A percentile compares a stretch with the other conserved stretches of the same genome.
Conservation (phyloP, 2,888 invertebrate species). For the Mythimna pallens region DNA sequence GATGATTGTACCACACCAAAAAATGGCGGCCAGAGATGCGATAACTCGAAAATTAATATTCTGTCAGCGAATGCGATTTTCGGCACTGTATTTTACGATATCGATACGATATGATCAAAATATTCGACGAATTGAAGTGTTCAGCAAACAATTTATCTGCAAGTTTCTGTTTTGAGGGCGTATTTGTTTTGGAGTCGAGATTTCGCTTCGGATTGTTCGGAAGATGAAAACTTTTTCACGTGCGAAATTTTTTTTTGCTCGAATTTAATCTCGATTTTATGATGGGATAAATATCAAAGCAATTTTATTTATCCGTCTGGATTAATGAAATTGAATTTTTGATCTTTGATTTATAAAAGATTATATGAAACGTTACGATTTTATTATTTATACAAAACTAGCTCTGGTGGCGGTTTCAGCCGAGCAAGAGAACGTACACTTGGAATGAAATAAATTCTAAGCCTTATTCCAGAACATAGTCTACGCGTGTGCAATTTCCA, state of each 20-base stretch:
- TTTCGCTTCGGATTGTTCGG: conserved; percentile 60
- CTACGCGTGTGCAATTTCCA: too few species aligned
- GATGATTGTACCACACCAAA: too few species aligned
- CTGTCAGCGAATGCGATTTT: conserved; percentile 85
- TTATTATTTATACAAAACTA: too few species aligned
- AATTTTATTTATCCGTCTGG: background rate
- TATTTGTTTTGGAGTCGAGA: conserved; percentile 74
- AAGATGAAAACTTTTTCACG: conserved; percentile 61
- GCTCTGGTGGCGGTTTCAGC: too few species aligned
- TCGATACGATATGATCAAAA: conserved; percentile 77
- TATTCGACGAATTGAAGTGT: conserved; percentile 72
- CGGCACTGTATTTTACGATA: conserved; percentile 83
- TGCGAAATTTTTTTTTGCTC: conserved; percentile 54
- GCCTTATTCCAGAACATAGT: too few species aligned
- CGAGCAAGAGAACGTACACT: too few species aligned
- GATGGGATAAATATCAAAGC: conserved; percentile 26
- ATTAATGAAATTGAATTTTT: background rate
- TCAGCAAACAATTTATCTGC: conserved; percentile 76
- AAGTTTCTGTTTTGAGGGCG: conserved; percentile 68
- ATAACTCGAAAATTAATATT: conserved; percentile 87
- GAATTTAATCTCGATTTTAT: conserved; percentile 28
- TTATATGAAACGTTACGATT: too few species aligned
- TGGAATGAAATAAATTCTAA: too few species aligned
- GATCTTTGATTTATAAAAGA: too few species aligned
- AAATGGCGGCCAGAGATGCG: conserved; percentile 67